Conservation (phyloP, 2,888 invertebrate genomes). For the Polydrusus pterygomalis region DNA sequence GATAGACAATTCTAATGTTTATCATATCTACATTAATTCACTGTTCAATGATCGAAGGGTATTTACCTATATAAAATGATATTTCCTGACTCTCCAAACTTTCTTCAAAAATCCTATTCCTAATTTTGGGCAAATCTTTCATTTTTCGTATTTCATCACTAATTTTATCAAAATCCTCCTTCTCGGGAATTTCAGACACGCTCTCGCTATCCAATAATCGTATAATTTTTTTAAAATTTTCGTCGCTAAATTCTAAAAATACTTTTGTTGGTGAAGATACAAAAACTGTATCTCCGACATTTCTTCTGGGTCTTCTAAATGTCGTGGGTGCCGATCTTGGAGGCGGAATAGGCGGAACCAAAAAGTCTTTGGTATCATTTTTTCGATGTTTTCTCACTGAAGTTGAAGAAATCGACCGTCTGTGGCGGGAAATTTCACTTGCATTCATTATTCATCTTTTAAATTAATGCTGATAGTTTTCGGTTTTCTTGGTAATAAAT, state of each 20-base stretch:
- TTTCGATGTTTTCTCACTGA: conserved; percentile 44
- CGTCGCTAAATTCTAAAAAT: conserved; percentile 70
- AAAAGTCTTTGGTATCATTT: conserved; percentile 30
- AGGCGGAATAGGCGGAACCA: conserved; percentile 67
- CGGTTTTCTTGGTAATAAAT: neutral
- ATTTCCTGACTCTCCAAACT: conserved; percentile 69
- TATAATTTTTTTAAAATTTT: conserved; percentile 56
- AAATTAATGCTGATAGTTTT: neutral
- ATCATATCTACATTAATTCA: too few species aligned
- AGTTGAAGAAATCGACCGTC: conserved; percentile 58
- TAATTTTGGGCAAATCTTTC: conserved; percentile 65
- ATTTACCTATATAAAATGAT: conserved; percentile 68
- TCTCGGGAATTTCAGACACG: conserved; percentile 35
- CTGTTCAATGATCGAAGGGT: neutral
- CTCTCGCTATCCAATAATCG: conserved; percentile 27
- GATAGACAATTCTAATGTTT: too few species aligned
- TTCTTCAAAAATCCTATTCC: conserved; percentile 66
- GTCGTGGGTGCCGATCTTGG: conserved; percentile 72
- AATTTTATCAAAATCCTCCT: conserved; percentile 56
- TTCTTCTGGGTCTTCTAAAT: conserved; percentile 74
- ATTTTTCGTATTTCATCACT: conserved; percentile 59
- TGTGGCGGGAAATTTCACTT: conserved; percentile 55
- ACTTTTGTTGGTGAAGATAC: conserved; percentile 76
- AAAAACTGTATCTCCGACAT: conserved; percentile 78
- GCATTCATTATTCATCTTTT: conserved; percentile 59